Evolutionary conservation across 2,797 vertebrate genomes (phyloP).

Genomic region (Hypotaenidia okinawae): DNA sequence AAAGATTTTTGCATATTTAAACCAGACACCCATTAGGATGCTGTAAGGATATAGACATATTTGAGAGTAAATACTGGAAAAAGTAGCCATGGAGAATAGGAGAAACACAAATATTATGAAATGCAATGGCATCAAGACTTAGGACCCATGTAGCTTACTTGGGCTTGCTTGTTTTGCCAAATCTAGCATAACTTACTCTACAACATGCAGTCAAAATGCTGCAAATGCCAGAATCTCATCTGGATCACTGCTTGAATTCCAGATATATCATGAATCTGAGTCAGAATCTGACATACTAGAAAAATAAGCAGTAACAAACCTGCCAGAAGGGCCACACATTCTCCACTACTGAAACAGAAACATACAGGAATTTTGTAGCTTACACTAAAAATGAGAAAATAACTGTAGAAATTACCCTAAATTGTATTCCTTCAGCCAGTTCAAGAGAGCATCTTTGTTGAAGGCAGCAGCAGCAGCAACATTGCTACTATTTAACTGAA

Average conservation of each 20-base stretch:
- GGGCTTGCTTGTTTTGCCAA: background rate
- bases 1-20: background rate
- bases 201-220: background rate
- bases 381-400: background rate
- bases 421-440: slow-evolving; percentile 98
- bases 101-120: background rate
- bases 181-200: background rate
- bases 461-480: slow-evolving; percentile 96
- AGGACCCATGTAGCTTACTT: background rate
- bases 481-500: slow-evolving; percentile 97
- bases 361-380: background rate
- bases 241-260: background rate
- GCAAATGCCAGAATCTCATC: background rate
- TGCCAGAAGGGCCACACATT: background rate
- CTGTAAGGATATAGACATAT: background rate
- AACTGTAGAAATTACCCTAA: slow-evolving; percentile 83
- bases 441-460: slow-evolving; percentile 97
- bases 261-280: background rate
- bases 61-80: background rate
- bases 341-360: background rate
- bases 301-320: background rate
- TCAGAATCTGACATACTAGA: background rate
- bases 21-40: background rate
- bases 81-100: background rate
- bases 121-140: background rate